Evolutionary conservation across 2,113 vertebrate species (phyloP), one percentile per base, ranked within the genome.

Genomic region (Boulengerochromis microlepis): DNA sequence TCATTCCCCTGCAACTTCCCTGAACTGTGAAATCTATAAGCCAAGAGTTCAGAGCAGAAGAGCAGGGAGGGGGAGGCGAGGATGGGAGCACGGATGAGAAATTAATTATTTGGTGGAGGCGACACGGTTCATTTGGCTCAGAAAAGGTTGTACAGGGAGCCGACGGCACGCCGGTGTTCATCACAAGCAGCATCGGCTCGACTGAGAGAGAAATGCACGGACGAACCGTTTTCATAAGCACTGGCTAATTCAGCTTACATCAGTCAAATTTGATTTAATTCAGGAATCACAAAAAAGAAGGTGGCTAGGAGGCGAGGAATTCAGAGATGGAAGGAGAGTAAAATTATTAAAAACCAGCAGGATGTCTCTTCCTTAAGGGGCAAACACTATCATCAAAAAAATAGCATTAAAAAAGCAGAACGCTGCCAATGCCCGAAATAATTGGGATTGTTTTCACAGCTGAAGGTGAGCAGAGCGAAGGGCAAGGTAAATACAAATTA

Each of bases 81-180:
- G 86, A 56, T 45, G 24, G 59, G 18, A 64, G 69, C 8, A 10
- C 8, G 78, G 85, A 83, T 59, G 85, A 90, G 88, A 86, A 92
- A 92, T 91, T 85, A 74, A 89, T 92, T 92, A 90, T 92, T 93
- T 91, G 89, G 86, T 12, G 42, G 81, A 59, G 88, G 85, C 56
- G 80, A 87, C 87, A 86, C 24, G 85, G 85, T 88, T 92, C 78
- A 90, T 93, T 92, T 88, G 80, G 87, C 71, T 29, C 78, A 82
- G 87, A 82, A 90, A 76, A 89, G 35, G 78, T 35, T 57, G 86
- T 6, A 35, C 64, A 12, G 8, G 40, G 66, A 84, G 80, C 80
- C n/a, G 26, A 5, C 16, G 50, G 71, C 5, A 82, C 11, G 3
- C 8, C 45, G 26, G 31, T 18, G 74, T 87, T 90, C 86, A 74